Base-by-base conservation (phyloP, 2,797 vertebrate species). In the Spinus olivaceus region DNA sequence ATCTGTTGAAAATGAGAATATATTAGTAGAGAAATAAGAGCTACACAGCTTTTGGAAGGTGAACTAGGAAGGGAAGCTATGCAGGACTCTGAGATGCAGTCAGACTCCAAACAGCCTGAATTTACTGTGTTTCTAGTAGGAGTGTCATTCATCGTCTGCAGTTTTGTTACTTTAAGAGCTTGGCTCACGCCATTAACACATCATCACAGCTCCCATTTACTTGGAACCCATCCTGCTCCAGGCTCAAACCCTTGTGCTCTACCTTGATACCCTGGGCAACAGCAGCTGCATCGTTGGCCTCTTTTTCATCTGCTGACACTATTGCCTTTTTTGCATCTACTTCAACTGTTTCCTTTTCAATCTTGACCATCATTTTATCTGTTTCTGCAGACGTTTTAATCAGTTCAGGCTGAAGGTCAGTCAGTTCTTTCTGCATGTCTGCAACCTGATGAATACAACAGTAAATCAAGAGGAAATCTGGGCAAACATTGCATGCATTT, bases 361-460 rank as follows among this genome's bases (percentile, higher is more conserved):
- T 99, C 94, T 98, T 98, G 76, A 98, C 74, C 99, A 99, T 99
- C 98, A 99, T 99, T 88, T 98, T 97, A 9, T 98, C 98, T 0
- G 99, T 99, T 96, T 99, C 98, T 54, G 98, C 98, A 21, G 99
- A 99, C 7, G 99, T 99, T 61, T 96, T 95, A 69, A 99, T 98
- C 86, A 99, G 98, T 91, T 99, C 98, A 39, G 99, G 99, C 83
- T 99, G 99, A 80, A 99, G 98, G 46, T 98, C 98, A 3, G 99
- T 99, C 91, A 99, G 97, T 86, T 99, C 98, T 71, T 98, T 97
- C 92, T 99, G 99, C 99, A 99, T 99, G 83, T 98, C 98, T 24
- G 98, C 98, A 90, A 99, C 98, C 99, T 99, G 94, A 73, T 46
- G 84, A 88, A 87, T 20, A 71, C 25, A 91, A 71, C 8, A 72